These are phyloP conservation scores for Ceratosolen solmsi DNA, from an alignment of 1,140 invertebrate genomes.

Conservation along the genomic window DNA sequence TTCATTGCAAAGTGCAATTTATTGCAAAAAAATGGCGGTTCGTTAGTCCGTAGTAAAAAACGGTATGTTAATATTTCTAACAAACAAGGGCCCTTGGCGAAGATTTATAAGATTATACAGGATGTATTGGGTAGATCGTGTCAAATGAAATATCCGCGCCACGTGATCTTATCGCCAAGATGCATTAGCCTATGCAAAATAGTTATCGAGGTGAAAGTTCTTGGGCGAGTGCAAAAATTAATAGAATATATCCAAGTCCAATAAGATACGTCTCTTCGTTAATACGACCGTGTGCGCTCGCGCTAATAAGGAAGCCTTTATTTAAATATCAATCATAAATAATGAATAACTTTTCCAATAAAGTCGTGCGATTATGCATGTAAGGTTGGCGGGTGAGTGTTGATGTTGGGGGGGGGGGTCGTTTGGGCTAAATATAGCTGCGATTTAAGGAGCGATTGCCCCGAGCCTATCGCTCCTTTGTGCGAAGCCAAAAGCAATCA, in stretches of 20 bases:
- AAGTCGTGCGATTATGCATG: no score
- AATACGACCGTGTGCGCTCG: no score
- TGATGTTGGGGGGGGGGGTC: no score
- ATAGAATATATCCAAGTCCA: neutral
- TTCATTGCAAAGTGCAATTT: no score
- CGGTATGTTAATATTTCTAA: neutral
- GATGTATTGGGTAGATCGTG: neutral
- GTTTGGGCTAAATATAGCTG: no score
- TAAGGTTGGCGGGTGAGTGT: no score
- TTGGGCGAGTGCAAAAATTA: constrained; percentile 20
- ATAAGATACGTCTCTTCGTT: neutral
- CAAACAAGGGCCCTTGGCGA: neutral
- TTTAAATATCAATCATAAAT: no score
- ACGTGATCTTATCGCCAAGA: constrained; percentile 20
- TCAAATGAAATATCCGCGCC: constrained; percentile 31
- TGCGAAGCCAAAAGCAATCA: neutral
- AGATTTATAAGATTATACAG: neutral
- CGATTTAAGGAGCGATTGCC: no score
- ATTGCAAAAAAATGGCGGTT: no score
- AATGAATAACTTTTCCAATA: no score
- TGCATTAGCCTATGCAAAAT: constrained; percentile 29
- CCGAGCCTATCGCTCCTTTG: no score
- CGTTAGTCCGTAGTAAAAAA: neutral
- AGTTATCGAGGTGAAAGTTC: constrained; percentile 39
- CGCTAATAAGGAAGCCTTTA: no score